These are phyloP conservation scores for Lordiphosa stackelbergi DNA, from an alignment of 1,140 invertebrate genomes.

Conservation along the genomic window DNA sequence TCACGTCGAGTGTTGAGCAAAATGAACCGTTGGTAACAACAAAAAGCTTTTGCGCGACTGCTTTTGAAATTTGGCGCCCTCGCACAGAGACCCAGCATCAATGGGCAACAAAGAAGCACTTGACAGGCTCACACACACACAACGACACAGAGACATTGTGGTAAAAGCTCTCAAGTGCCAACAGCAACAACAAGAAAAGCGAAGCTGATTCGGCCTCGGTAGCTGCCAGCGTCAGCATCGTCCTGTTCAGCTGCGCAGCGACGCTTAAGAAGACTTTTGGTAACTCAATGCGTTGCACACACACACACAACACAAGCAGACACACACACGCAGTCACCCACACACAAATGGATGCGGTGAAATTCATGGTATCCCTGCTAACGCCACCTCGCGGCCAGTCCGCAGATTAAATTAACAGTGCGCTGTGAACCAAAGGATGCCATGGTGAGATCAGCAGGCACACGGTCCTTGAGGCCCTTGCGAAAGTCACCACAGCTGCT, in stretches of 20 bases:
- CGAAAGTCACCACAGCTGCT: slow-evolving; percentile 64
- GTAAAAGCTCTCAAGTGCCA: slow-evolving; percentile 74
- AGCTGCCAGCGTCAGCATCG: slow-evolving; percentile 20
- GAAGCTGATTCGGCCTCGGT: slow-evolving; percentile 36
- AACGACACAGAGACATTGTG: slow-evolving; percentile 43
- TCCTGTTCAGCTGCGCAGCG: slow-evolving; percentile 46
- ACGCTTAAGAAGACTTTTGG: slow-evolving; percentile 42
- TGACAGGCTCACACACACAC: slow-evolving; percentile 38
- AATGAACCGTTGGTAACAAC: slow-evolving; percentile 60
- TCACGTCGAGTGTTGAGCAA: slow-evolving; percentile 48
- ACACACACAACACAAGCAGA: slow-evolving; percentile 28
- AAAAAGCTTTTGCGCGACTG: slow-evolving; percentile 52
- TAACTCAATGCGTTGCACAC: slow-evolving; percentile 46
- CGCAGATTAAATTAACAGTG: slow-evolving; percentile 71
- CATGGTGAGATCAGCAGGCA: slow-evolving; percentile 51
- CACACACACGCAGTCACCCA: slow-evolving; percentile 14
- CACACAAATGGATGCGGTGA: slow-evolving; percentile 51
- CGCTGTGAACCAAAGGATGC: slow-evolving; percentile 37
- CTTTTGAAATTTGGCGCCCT: slow-evolving; percentile 74
- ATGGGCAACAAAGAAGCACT: slow-evolving; percentile 68
- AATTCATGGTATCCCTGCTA: slow-evolving; percentile 53
- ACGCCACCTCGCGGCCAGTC: slow-evolving; percentile 69
- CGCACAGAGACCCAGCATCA: slow-evolving; percentile 28
- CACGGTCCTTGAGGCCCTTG: slow-evolving; percentile 27
- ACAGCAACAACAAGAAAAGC: slow-evolving; percentile 42